These are phyloP conservation scores for Nasonia vitripennis DNA, from an alignment of 1,140 invertebrate species.

Conservation along the genomic window DNA sequence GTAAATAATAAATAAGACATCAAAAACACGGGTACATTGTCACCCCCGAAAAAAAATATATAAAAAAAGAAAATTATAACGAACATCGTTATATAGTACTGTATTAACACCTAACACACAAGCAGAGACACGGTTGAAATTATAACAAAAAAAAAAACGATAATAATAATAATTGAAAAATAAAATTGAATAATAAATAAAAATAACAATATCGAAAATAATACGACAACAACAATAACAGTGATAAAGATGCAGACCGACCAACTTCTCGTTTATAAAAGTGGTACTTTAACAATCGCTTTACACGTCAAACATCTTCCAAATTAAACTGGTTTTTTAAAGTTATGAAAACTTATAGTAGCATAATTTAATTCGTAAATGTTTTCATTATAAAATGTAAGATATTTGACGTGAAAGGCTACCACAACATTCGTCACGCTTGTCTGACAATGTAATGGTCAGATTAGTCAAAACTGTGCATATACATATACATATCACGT, in stretches of 20 bases:
- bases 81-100: no score
- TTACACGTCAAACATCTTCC: conserved; percentile 65
- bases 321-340: not conserved
- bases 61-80: conserved; percentile 10
- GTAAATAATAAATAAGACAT: conserved; percentile 53
- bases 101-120: not conserved
- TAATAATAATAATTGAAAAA: not conserved
- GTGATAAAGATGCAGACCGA: conserved; percentile 60
- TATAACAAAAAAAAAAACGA: not conserved
- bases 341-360: not conserved
- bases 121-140: not conserved
- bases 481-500: conserved; percentile 24
- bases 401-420: conserved; percentile 39
- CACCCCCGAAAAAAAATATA: conserved; percentile 50
- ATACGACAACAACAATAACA: conserved; percentile 28
- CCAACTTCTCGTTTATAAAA: conserved; percentile 68
- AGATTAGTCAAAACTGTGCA: conserved; percentile 14
- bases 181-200: conserved; percentile 7
- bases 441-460: not conserved
- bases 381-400: not conserved
- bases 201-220: conserved; percentile 15
- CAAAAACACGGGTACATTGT: conserved; percentile 67
- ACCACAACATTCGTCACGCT: conserved; percentile 12
- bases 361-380: not conserved
- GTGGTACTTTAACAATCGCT: conserved; percentile 20